Evolutionary conservation across 2,797 vertebrate genomes (phyloP).

Genomic region (Vireo griseus): DNA sequence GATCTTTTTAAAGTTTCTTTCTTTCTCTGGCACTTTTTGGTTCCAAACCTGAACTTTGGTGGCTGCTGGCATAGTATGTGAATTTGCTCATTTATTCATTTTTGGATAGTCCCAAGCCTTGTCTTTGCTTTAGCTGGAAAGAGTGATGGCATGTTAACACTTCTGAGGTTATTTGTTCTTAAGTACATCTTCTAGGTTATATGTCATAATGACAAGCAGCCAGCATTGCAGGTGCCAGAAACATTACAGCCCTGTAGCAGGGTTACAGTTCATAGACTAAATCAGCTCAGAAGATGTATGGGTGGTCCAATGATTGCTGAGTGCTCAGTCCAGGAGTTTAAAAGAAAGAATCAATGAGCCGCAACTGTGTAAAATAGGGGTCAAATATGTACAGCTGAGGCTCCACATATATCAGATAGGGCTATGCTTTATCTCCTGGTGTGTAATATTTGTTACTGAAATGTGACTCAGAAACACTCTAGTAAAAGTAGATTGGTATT

Average conservation of each 20-base stretch:
- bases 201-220: conserved; percentile 73
- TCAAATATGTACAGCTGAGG: conserved; percentile 77
- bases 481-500: conserved; percentile 68
- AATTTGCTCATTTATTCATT: conserved; percentile 8
- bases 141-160: conserved; percentile 54
- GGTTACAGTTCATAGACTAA: conserved; percentile 72
- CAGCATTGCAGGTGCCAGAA: conserved; percentile 42
- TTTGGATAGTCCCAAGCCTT: background rate
- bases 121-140: conserved; percentile 30
- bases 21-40: background rate
- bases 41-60: background rate
- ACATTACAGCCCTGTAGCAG: conserved; percentile 39
- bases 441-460: conserved; percentile 61
- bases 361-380: conserved; percentile 75
- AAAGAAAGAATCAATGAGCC: conserved; percentile 76
- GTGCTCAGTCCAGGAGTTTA: conserved; percentile 64
- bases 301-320: conserved; percentile 60
- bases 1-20: background rate
- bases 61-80: background rate
- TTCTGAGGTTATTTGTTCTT: conserved; percentile 71
- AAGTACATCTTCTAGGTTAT: conserved; percentile 68
- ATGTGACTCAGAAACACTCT: conserved; percentile 60
- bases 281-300: conserved; percentile 71
- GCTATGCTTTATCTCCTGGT: conserved; percentile 59
- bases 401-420: conserved; percentile 64